Evolutionary conservation across 2,113 vertebrate genomes (phyloP).

Genomic region (Saimiri boliviensis): DNA sequence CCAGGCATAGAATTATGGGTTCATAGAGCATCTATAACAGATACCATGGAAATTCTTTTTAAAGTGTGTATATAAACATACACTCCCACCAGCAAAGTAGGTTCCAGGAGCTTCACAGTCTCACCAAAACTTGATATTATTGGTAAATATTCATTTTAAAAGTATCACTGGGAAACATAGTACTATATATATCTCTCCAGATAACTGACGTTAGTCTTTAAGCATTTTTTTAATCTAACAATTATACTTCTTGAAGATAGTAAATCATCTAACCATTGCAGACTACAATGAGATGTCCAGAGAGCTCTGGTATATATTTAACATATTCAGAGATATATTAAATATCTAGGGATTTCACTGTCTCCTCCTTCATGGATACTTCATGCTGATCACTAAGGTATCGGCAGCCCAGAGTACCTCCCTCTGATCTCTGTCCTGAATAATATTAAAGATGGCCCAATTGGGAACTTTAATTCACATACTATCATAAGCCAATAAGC

Average conservation of each 20-base stretch:
- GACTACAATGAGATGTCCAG: neutral
- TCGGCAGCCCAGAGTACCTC: neutral
- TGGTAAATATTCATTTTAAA: neutral
- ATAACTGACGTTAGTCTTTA: conserved; percentile 20
- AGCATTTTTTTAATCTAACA: neutral
- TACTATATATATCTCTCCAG: neutral
- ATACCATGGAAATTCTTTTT: neutral
- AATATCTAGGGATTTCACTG: neutral
- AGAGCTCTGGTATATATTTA: neutral
- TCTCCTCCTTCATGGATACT: neutral
- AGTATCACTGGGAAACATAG: conserved; percentile 5
- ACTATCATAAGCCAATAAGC: neutral
- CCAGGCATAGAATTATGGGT: neutral
- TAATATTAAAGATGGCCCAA: neutral
- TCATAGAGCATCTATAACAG: neutral
- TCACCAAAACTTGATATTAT: neutral
- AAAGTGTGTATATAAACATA: conserved; percentile 6
- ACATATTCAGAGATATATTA: neutral
- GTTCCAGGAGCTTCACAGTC: neutral
- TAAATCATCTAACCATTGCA: neutral
- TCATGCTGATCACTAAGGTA: neutral
- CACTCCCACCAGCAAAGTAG: neutral
- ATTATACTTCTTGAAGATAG: conserved; percentile 30
- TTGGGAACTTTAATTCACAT: neutral
- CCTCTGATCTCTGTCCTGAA: neutral